Conservation (phyloP, 2,797 vertebrate genomes). For the Anguilla marmorata region DNA sequence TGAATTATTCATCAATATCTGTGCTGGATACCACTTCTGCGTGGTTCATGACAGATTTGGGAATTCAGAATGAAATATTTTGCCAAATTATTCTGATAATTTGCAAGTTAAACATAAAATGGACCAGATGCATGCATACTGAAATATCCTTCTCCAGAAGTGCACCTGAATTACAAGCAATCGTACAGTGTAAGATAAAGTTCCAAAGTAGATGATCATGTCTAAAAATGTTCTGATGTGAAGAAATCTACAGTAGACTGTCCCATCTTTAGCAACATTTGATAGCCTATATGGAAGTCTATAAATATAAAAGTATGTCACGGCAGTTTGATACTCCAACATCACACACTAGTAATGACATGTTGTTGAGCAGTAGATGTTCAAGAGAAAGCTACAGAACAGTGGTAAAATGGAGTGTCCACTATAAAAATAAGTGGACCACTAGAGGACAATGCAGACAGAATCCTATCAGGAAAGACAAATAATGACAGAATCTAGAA, state of each 20-base stretch:
- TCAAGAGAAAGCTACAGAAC: not conserved
- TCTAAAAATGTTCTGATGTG: not conserved
- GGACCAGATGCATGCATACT: not conserved
- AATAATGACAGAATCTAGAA: not conserved
- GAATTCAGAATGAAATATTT: not conserved
- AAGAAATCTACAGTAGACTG: not conserved
- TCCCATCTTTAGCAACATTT: not conserved
- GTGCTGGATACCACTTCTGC: not conserved
- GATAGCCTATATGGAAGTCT: not conserved
- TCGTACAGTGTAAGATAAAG: not conserved
- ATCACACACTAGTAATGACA: not conserved
- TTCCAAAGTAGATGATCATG: not conserved
- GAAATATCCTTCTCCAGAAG: not conserved
- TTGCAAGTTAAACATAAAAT: not conserved
- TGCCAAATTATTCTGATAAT: not conserved
- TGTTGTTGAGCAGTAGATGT: not conserved
- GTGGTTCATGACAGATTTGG: not conserved
- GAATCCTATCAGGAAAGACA: not conserved
- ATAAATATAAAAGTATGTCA: not conserved
- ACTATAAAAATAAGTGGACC: not conserved
- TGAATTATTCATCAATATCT: slow-evolving; percentile 5
- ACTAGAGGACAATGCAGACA: not conserved
- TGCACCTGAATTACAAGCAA: not conserved
- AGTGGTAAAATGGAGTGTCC: not conserved
- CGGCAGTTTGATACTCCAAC: not conserved